A percentile compares a stretch with the other conserved stretches of the same genome.
These are phyloP conservation scores for Calameuta pallipes DNA, from an alignment of 2,888 invertebrate species.

Conservation along the genomic window DNA sequence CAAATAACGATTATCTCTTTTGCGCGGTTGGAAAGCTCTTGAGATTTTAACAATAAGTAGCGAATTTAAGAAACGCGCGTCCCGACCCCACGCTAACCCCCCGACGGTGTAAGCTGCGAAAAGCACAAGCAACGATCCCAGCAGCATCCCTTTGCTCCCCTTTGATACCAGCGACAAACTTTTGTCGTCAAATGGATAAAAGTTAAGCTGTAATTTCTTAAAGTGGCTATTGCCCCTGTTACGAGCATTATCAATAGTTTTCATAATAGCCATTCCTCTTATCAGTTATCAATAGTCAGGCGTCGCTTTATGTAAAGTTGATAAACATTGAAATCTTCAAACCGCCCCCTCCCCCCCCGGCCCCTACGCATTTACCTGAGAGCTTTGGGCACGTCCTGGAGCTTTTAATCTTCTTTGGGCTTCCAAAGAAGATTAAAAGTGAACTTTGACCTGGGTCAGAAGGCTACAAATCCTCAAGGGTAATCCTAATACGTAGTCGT, in stretches of 20 bases:
- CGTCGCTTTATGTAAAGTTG: neutral
- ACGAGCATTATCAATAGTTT: neutral
- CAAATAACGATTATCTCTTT: neutral
- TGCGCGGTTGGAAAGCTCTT: neutral
- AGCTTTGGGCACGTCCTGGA: neutral
- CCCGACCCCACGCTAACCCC: too few species aligned
- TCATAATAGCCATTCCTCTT: neutral
- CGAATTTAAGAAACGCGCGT: neutral
- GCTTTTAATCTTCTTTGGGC: neutral
- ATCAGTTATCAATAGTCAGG: neutral
- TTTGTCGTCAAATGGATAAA: neutral
- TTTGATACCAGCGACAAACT: neutral
- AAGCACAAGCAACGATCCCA: neutral
- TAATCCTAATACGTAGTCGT: neutral
- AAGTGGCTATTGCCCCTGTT: neutral
- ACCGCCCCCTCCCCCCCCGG: too few species aligned
- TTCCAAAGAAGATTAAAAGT: too few species aligned
- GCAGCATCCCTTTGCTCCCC: neutral
- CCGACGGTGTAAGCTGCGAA: neutral
- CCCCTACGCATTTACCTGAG: neutral
- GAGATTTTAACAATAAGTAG: neutral
- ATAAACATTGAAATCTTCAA: neutral
- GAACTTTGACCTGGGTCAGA: neutral
- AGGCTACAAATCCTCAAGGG: neutral
- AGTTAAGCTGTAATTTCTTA: neutral